Conservation (phyloP, 92 coral and sea anemone species). For the Epizoanthus fatuus region DNA sequence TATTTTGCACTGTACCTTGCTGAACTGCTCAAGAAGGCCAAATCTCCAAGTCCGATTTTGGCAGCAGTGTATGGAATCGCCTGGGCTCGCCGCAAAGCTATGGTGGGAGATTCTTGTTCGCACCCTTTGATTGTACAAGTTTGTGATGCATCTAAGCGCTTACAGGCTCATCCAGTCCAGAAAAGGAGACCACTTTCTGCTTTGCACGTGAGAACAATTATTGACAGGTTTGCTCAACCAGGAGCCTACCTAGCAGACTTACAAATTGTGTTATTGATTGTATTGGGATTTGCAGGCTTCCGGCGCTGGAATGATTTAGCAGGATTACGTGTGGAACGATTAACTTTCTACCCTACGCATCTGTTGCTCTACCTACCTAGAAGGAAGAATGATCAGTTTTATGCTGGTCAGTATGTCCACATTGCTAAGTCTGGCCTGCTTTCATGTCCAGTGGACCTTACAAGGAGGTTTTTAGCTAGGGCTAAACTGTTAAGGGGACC, state of each 20-base stretch:
- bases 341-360: constrained; percentile 40
- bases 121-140: constrained; percentile 52
- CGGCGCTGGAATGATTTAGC: constrained; percentile 60
- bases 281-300: constrained; percentile 62
- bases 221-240: constrained; percentile 47
- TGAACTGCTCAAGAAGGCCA: constrained; percentile 39
- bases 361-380: constrained; percentile 24
- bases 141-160: constrained; percentile 54
- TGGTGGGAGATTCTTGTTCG: constrained; percentile 24
- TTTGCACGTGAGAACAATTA: constrained; percentile 49
- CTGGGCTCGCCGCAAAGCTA: constrained; percentile 60
- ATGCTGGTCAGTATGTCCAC: constrained; percentile 36
- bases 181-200: constrained; percentile 48
- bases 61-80: constrained; percentile 55
- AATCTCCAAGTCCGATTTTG: constrained; percentile 50
- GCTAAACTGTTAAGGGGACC: not conserved
- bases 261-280: constrained; percentile 54
- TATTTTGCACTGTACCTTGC: constrained; percentile 52
- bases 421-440: not conserved
- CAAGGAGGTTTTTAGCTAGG: not conserved
- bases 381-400: constrained; percentile 53
- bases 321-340: constrained; percentile 36
- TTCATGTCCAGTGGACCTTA: not conserved
- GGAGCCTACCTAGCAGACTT: constrained; percentile 49
- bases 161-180: constrained; percentile 42